These are phyloP conservation scores for Tipula lateralis DNA, from an alignment of 2,888 invertebrate genomes.

Conservation along the genomic window DNA sequence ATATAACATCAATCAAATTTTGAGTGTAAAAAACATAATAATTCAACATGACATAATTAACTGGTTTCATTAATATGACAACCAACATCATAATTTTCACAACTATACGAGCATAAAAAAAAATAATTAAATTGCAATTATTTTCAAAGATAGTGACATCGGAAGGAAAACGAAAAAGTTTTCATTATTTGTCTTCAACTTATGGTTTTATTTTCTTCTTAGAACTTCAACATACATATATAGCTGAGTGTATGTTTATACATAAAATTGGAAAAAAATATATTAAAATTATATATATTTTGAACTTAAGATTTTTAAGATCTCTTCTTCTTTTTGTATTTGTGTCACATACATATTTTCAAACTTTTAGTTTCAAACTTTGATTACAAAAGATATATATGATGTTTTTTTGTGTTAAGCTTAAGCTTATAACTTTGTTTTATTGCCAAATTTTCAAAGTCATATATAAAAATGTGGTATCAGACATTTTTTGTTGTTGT, in stretches of 20 bases:
- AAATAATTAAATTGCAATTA: neutral
- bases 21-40: neutral
- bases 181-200: neutral
- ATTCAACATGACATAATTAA: neutral
- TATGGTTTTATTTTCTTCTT: neutral
- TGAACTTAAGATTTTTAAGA: neutral
- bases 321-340: neutral
- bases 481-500: no score
- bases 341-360: neutral
- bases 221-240: neutral
- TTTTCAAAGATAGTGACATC: neutral
- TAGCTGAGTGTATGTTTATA: neutral
- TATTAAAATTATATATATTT: neutral
- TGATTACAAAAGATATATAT: neutral
- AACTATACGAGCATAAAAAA: neutral
- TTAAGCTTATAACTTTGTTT: neutral
- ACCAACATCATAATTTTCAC: neutral
- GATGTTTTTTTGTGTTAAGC: neutral
- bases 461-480: neutral
- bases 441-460: neutral
- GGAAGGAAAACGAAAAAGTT: neutral
- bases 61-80: neutral
- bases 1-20: neutral
- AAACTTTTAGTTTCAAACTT: neutral
- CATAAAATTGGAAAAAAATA: neutral